Evolutionary conservation across 2,113 vertebrate genomes (phyloP).

Genomic region (Lagopus muta): DNA sequence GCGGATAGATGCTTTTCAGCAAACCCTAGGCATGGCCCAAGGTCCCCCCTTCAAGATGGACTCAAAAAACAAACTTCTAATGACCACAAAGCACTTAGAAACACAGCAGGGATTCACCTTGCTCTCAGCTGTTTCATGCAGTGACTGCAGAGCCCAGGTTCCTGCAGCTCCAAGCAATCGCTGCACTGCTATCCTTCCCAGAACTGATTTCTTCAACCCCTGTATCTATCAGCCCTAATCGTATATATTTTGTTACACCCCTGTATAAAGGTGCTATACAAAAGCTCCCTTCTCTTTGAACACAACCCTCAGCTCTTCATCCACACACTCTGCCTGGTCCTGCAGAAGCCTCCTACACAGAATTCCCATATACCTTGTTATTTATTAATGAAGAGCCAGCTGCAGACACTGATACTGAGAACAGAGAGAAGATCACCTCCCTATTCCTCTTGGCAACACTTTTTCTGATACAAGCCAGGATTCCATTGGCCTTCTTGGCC

Average conservation of each 20-base stretch:
- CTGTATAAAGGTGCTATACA: background rate
- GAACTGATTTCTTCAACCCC: background rate
- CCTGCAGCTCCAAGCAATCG: accelerated
- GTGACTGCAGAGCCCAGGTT: accelerated
- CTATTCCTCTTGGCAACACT: no score
- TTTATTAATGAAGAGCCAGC: background rate
- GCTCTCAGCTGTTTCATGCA: background rate
- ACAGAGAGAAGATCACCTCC: no score
- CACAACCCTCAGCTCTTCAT: background rate
- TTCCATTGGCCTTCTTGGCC: no score
- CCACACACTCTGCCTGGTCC: background rate
- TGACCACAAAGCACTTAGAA: background rate
- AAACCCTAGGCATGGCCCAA: background rate
- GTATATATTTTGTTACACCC: background rate
- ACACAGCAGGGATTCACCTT: background rate
- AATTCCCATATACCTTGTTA: background rate
- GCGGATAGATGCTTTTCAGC: background rate
- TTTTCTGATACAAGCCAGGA: no score
- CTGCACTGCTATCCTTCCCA: accelerated
- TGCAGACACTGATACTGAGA: no score
- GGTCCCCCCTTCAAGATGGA: background rate
- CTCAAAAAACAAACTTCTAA: background rate
- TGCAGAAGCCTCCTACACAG: background rate
- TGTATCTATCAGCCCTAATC: background rate
- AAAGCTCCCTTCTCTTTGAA: background rate